Conservation (phyloP, 1,140 invertebrate species). For the Arctopsyche grandis region DNA sequence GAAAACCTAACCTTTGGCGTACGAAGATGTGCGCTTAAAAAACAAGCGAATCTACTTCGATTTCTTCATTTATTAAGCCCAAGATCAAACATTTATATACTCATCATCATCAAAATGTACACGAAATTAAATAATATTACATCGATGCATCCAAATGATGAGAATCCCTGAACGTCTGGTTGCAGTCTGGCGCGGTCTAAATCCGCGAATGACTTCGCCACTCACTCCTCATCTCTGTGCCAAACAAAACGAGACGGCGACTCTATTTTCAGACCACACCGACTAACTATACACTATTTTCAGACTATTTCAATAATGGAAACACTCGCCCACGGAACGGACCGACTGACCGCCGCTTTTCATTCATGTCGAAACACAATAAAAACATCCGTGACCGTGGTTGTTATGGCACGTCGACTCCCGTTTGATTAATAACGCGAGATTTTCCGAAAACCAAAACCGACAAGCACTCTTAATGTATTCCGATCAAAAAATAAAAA, state of each 20-base stretch:
- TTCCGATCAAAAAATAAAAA: too few relatives aligned
- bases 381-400: too few relatives aligned
- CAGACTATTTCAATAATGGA: conserved; percentile 1
- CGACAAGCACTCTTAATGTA: too few relatives aligned
- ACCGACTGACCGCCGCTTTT: neutral
- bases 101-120: too few relatives aligned
- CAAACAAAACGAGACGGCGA: conserved; percentile 5
- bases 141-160: neutral
- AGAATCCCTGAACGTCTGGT: neutral
- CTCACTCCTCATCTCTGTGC: conserved; percentile 6
- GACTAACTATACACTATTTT: conserved; percentile 2
- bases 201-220: neutral
- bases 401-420: too few relatives aligned
- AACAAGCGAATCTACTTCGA: too few relatives aligned
- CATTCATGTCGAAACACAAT: neutral
- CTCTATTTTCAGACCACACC: neutral
- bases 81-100: too few relatives aligned
- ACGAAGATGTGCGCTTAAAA: too few relatives aligned
- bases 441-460: too few relatives aligned
- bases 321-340: conserved; percentile 11
- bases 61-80: too few relatives aligned
- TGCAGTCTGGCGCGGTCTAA: neutral
- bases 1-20: too few relatives aligned
- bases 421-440: too few relatives aligned
- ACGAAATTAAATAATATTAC: neutral